These are phyloP conservation scores for Formicarius rufipectus DNA, from an alignment of 2,113 vertebrate genomes.

Conservation along the genomic window DNA sequence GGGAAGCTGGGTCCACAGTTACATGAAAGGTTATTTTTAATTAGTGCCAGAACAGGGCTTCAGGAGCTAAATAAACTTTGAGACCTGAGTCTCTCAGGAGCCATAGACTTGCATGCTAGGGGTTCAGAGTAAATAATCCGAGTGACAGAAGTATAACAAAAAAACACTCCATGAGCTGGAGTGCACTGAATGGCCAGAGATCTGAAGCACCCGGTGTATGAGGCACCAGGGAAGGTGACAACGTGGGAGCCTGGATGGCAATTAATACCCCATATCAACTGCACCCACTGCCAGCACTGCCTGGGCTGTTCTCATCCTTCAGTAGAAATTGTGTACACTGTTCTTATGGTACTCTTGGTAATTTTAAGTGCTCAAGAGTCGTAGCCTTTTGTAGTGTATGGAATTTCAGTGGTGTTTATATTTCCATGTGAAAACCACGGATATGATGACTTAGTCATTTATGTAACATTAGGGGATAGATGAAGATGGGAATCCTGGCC, in stretches of 20 bases:
- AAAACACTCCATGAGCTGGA: background rate
- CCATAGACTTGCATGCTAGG: background rate
- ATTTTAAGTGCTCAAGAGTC: background rate
- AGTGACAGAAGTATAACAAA: background rate
- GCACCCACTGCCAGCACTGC: background rate
- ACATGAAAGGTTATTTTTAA: background rate
- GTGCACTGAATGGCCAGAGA: rapidly evolving
- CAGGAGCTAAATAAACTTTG: background rate
- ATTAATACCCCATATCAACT: rapidly evolving
- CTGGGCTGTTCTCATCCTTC: background rate
- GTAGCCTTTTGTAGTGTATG: background rate
- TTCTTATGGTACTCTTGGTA: background rate
- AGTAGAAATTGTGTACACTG: background rate
- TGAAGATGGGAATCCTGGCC: slow-evolving; percentile 60
- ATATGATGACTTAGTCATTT: slow-evolving; percentile 62
- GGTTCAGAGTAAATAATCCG: background rate
- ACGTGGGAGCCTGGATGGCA: background rate
- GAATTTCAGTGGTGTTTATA: slow-evolving; percentile 45
- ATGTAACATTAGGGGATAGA: slow-evolving; percentile 51
- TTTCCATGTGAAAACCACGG: slow-evolving; percentile 34
- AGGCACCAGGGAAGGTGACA: background rate
- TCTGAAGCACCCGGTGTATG: background rate
- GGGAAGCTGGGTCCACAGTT: background rate
- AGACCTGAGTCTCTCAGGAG: background rate
- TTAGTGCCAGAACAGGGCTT: background rate